Conservation (phyloP, 1,140 invertebrate genomes). For the Dufourea novaeangliae region DNA sequence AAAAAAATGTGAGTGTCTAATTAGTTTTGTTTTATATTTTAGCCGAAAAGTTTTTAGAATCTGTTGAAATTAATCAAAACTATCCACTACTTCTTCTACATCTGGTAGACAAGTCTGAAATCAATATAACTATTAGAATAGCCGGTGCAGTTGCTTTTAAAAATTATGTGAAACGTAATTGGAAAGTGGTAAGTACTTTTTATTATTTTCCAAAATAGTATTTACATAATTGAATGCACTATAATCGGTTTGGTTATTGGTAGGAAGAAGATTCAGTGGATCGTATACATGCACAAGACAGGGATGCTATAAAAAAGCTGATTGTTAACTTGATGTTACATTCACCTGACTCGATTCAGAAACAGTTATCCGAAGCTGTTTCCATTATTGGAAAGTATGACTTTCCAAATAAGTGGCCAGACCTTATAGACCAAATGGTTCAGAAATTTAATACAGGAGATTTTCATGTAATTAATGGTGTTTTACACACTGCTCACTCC, state of each 20-base stretch:
- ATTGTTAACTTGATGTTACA: constrained; percentile 97
- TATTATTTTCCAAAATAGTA: constrained; percentile 12
- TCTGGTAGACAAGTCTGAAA: constrained; percentile 90
- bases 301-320: constrained; percentile 90
- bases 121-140: constrained; percentile 91
- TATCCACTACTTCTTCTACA: constrained; percentile 93
- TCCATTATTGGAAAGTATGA: constrained; percentile 97
- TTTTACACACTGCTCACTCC: constrained; percentile 96
- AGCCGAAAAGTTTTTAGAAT: constrained; percentile 97
- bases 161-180: constrained; percentile 98
- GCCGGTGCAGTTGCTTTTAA: constrained; percentile 97
- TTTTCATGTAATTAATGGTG: constrained; percentile 97
- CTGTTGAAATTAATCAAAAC: constrained; percentile 94
- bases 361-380: constrained; percentile 97
- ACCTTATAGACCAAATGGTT: constrained; percentile 95
- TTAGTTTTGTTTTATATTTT: constrained; percentile 63
- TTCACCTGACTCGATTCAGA: constrained; percentile 94
- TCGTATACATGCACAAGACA: constrained; percentile 91
- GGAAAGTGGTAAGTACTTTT: constrained; percentile 89
- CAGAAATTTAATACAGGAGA: constrained; percentile 94
- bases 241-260: neutral
- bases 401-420: constrained; percentile 97
- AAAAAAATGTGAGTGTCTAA: neutral
- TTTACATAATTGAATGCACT: neutral
- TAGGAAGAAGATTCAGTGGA: constrained; percentile 91